These are phyloP conservation scores for Amitus sp. DNA, from an alignment of 2,888 invertebrate species.

Conservation along the genomic window DNA sequence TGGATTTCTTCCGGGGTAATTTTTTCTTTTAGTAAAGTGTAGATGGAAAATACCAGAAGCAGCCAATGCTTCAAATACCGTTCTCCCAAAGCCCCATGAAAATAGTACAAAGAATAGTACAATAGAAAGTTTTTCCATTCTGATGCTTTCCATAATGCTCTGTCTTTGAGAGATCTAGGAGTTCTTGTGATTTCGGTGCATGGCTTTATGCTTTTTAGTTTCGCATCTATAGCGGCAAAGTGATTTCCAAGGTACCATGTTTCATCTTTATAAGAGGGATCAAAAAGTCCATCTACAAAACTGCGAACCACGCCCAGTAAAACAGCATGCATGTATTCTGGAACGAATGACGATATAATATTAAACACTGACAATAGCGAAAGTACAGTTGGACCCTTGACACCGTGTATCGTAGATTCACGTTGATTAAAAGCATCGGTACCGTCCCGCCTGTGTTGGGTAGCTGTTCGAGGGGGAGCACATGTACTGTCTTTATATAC, in stretches of 20 bases:
- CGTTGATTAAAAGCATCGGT: neutral
- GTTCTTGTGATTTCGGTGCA: constrained; percentile 14
- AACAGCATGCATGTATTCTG: constrained; percentile 21
- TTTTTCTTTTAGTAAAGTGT: neutral
- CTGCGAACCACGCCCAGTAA: constrained; percentile 9
- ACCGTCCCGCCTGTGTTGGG: constrained; percentile 10
- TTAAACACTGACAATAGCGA: constrained; percentile 9
- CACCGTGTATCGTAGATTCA: constrained; percentile 5
- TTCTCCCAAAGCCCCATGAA: constrained; percentile 5
- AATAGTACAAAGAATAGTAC: constrained; percentile 3
- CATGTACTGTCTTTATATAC: constrained; percentile 9
- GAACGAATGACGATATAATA: constrained; percentile 19
- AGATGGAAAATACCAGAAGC: constrained; percentile 16
- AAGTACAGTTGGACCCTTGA: constrained; percentile 17
- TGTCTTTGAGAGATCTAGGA: constrained; percentile 5
- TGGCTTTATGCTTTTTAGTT: constrained; percentile 9
- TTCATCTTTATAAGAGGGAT: constrained; percentile 1
- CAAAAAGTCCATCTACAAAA: constrained; percentile 1
- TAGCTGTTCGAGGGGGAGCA: constrained; percentile 5
- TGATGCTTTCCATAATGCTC: neutral
- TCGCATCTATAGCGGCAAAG: constrained; percentile 4
- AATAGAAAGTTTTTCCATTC: constrained; percentile 10
- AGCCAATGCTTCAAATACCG: constrained; percentile 25
- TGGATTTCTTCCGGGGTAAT: neutral
- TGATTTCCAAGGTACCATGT: constrained; percentile 11